Base-by-base conservation (phyloP, 2,113 vertebrate species). In the Campylomormyrus tamandua region DNA sequence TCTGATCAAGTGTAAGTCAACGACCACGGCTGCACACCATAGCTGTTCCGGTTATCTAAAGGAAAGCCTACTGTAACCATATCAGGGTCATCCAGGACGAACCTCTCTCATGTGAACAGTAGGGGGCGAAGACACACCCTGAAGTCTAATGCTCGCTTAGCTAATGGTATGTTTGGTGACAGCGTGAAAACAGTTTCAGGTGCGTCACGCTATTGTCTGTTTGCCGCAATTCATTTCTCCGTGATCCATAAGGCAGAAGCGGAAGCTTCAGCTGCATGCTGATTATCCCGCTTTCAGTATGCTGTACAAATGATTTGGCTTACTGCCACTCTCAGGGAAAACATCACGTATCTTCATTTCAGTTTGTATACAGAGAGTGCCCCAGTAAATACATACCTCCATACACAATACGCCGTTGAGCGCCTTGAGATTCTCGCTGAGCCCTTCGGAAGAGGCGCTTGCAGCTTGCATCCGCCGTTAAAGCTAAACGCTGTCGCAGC, bases 401-500 rank as follows among this genome's bases (percentile, higher is more conserved):
- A 66, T 0, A 45, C 87, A 88, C 31, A 45, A 39, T 45, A 10
- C 1, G 24, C 17, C 1, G 15, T 27, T 2, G 5, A 27, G 62
- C 45, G 66, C 45, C 45, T 39, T 9, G n/a, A 70, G 24, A 27
- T 58, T 87, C 56, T 70, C 24, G 39, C 56, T 19, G 62, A 88
- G 45, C 39, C 45, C 58, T 31, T 49, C 21, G 3, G 24, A 88
- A 74, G 62, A 17, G 53, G 52, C 62, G 9, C 56, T 49, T 17
- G 24, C 39, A 48, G 62, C 39, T 10, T 83, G 74, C 31, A 11
- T 77, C n/a, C 13, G 46, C 27, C 19, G 66, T 89, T 80, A 50
- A 56, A 89, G 77, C 35, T 56, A 58, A 31, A 31, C 39, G 77
- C 89, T 84, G 89, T 24, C 39, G 42, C 89, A 89, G 80, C 77